Conservation (phyloP, 2,797 vertebrate species). For the Gambelia wislizenii region DNA sequence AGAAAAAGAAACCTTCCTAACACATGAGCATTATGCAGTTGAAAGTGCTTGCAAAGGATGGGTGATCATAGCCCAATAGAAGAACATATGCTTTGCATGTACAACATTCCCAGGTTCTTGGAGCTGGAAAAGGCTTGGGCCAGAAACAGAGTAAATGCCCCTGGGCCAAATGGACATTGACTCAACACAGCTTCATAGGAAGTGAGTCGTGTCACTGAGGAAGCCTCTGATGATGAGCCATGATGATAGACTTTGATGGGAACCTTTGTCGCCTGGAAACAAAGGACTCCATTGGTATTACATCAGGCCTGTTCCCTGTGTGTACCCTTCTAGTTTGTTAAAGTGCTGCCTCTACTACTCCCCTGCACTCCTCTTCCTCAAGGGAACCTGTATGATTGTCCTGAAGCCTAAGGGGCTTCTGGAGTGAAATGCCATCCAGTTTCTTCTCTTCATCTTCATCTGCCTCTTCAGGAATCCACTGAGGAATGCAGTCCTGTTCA, state of each 20-base stretch:
- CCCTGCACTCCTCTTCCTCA: conserved; percentile 66
- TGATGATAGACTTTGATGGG: background rate
- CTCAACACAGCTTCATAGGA: background rate
- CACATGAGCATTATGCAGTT: background rate
- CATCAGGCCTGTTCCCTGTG: background rate
- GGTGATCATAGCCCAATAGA: background rate
- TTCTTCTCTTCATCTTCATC: conserved; percentile 72
- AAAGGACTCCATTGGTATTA: background rate
- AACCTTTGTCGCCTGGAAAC: background rate
- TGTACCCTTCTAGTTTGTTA: conserved; percentile 33
- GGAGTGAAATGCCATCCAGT: conserved; percentile 78
- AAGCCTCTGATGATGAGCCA: background rate
- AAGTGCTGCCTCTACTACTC: conserved; percentile 70
- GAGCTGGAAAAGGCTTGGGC: background rate
- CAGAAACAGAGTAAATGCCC: too few relatives aligned
- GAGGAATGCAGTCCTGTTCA: conserved; percentile 79
- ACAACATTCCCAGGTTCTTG: background rate
- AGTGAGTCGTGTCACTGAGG: background rate
- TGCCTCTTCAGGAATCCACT: conserved; percentile 75
- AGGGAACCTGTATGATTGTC: conserved; percentile 36
- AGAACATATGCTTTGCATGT: background rate
- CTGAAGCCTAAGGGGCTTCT: conserved; percentile 67
- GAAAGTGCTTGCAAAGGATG: background rate
- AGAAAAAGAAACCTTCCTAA: background rate
- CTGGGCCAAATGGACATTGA: background rate